Conservation (phyloP, 2,113 vertebrate genomes). For the Ursus arctos region DNA sequence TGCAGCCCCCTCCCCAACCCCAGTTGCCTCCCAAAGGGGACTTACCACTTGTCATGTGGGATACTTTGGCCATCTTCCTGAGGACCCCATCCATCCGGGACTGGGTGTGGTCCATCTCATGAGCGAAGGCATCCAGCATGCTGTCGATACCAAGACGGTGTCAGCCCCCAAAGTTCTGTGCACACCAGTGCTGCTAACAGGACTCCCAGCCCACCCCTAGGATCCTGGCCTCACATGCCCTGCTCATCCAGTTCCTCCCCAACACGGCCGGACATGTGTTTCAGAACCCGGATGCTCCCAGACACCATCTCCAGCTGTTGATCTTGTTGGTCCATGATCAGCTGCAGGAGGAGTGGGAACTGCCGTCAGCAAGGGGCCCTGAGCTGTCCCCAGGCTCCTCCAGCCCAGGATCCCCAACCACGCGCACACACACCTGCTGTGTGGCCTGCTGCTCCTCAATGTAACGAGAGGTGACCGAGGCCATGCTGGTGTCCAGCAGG, state of each 20-base stretch:
- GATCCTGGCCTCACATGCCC: conserved; percentile 83
- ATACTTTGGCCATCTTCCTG: conserved; percentile 92
- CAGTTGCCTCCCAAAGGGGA: background rate
- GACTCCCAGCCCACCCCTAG: background rate
- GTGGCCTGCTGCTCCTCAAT: conserved; percentile 91
- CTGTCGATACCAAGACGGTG: conserved; percentile 72
- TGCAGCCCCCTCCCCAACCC: accelerated
- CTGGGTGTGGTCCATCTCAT: conserved; percentile 91
- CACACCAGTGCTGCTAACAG: accelerated
- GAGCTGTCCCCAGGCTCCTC: background rate
- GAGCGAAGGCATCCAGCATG: conserved; percentile 89
- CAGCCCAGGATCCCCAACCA: background rate
- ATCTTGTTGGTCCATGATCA: conserved; percentile 91
- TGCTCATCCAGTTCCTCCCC: conserved; percentile 93
- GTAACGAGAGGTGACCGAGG: conserved; percentile 88
- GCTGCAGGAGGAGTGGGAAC: conserved; percentile 73
- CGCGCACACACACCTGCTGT: conserved; percentile 76
- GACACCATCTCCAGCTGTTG: conserved; percentile 92
- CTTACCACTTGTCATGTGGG: conserved; percentile 92
- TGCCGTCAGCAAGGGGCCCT: background rate
- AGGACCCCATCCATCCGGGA: conserved; percentile 91
- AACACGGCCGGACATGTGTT: conserved; percentile 90
- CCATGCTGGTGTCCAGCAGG: conserved; percentile 89
- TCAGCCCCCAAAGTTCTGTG: background rate
- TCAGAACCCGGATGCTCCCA: conserved; percentile 91